phyloP scores from a whole-genome alignment of 2,888 invertebrate species.

The Onthophagus sagittarius region DNA sequence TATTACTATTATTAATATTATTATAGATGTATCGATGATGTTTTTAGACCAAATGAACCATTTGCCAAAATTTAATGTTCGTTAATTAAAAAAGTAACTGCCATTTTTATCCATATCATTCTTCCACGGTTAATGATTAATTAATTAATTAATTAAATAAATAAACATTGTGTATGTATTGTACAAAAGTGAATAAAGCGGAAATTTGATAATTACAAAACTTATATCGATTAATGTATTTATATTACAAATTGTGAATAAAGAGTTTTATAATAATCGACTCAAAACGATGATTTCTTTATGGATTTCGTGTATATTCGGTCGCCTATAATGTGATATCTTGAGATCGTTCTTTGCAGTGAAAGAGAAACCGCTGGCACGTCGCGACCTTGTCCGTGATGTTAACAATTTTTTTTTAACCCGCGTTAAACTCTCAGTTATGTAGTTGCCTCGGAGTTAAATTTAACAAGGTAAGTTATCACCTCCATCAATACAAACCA shows the following conservation, averaged over 20 bases:
- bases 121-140: neutral
- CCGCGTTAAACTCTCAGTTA: neutral
- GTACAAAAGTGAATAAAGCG: neutral
- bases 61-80: neutral
- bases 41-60: neutral
- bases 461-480: neutral
- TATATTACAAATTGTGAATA: conserved; percentile 43
- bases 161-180: neutral
- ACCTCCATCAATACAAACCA: neutral
- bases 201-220: neutral
- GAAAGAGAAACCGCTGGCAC: neutral
- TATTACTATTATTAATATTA: neutral
- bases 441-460: neutral
- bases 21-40: neutral
- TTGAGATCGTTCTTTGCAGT: neutral
- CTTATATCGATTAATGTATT: conserved; percentile 35
- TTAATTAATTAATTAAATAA: neutral
- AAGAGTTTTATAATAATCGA: conserved; percentile 36
- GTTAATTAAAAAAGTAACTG: neutral
- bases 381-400: neutral
- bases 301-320: neutral
- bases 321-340: neutral
- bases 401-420: neutral
- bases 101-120: neutral
- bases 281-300: conserved; percentile 21